phyloP scores from a whole-genome alignment of 2,797 vertebrate species.

The Buceros bicornis region DNA sequence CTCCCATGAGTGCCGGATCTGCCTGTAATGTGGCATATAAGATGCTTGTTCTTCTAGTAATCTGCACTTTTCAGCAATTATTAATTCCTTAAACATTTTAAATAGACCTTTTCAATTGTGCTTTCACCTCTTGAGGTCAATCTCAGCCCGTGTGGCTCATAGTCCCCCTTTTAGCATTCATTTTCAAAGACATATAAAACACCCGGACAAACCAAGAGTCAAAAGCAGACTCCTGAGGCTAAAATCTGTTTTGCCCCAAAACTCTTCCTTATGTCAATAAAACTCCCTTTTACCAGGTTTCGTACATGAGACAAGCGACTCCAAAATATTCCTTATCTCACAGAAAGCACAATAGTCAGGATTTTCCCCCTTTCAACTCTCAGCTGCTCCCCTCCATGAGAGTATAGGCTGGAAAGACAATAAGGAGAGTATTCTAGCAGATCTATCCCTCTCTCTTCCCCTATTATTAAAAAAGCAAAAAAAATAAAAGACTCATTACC shows the following conservation, averaged over 20 bases:
- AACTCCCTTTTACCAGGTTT: slow-evolving; percentile 33
- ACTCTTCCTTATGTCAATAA: slow-evolving; percentile 51
- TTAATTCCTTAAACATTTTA: slow-evolving; percentile 67
- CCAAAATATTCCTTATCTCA: slow-evolving; percentile 59
- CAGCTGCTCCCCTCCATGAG: slow-evolving; percentile 25
- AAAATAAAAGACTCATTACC: slow-evolving; percentile 44
- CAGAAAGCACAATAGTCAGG: slow-evolving; percentile 51
- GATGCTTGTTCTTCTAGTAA: slow-evolving; percentile 36
- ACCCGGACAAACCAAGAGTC: slow-evolving; percentile 9
- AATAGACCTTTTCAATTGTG: slow-evolving; percentile 55
- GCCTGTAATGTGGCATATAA: slow-evolving; percentile 13
- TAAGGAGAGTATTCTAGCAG: slow-evolving; percentile 45
- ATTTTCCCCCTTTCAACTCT: slow-evolving; percentile 62
- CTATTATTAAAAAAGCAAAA: slow-evolving; percentile 12
- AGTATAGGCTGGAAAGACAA: slow-evolving; percentile 16
- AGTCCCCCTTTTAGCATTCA: neutral
- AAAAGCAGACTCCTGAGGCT: slow-evolving; percentile 56
- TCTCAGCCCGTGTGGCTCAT: neutral
- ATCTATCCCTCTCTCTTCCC: slow-evolving; percentile 38
- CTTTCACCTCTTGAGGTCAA: slow-evolving; percentile 51
- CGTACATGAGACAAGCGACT: slow-evolving; percentile 47
- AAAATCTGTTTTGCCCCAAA: slow-evolving; percentile 15
- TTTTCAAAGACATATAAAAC: slow-evolving; percentile 46
- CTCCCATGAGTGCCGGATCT: slow-evolving; percentile 53
- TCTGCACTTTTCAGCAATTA: slow-evolving; percentile 60